Base-by-base conservation (phyloP, 2,888 invertebrate genomes). In the Uloborus plumipes region DNA sequence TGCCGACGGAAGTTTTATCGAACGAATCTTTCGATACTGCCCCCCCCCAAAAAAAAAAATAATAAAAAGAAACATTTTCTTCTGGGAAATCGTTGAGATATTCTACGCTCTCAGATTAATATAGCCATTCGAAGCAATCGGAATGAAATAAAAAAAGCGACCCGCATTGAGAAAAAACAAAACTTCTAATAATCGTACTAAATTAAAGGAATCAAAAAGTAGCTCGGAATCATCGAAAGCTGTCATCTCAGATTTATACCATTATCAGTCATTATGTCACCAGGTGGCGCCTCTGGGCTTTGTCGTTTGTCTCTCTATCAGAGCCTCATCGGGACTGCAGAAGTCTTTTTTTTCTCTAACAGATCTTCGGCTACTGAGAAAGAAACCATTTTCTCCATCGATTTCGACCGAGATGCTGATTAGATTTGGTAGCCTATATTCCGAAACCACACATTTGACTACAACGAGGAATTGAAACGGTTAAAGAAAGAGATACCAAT, bases 221-320 rank as follows among this genome's bases (percentile, higher is more conserved):
- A 59, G 59, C 59, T 66, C 15, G 50, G 67, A 79, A 79, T 79
- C 72, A 73, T 73, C 69, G 73, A 67, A 79, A 79, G 73, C 72
- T 79, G 73, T 79, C 79, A 79, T 73, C 79, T 64, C 59, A 79
- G 73, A 79, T 79, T 79, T 79, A 73, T 79, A 79, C 61, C 67
- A 73, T 73, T 73, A 79, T 79, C 73, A 62, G 79, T 79, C 72
- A 73, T 62, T 62, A 39, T 73, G 67, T 79, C 79, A 59, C 73
- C 67, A 79, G 79, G 61, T 79, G 79, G 79, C 73, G 79, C 79
- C 79, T 71, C 67, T 47, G 53, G 67, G 73, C 61, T 79, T 79
- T 69, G 55, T 62, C 76, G 64, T 70, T 77, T 79, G 79, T 79
- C 79, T 79, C 59, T 53, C 49, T 39, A 59, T 51, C 18, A 15